Conservation (phyloP, 2,888 invertebrate genomes). For the Ditula angustiorana region DNA sequence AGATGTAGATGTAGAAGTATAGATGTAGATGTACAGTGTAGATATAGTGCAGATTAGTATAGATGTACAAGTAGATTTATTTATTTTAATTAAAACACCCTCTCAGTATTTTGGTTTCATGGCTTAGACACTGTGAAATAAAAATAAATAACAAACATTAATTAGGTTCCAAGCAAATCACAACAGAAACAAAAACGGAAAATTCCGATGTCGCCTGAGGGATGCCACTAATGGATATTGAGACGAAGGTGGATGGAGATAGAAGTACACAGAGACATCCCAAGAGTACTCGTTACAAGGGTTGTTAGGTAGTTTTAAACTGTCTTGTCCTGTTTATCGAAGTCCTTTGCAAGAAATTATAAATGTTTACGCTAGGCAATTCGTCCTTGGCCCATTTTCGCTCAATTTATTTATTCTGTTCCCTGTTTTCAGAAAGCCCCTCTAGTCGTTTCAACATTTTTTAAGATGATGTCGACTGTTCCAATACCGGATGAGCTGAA, state of each 20-base stretch:
- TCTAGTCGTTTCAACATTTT: too few species aligned
- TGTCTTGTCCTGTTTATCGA: background rate
- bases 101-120: too few species aligned
- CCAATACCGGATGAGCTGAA: too few species aligned
- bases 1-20: too few species aligned
- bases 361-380: constrained; percentile 9
- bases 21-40: too few species aligned
- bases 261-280: background rate
- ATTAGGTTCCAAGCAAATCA: constrained; percentile 3
- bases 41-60: too few species aligned
- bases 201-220: constrained; percentile 6
- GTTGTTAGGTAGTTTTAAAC: constrained; percentile 13
- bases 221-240: constrained; percentile 18
- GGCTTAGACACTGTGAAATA: too few species aligned
- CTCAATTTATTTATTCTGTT: constrained; percentile 9
- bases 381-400: constrained; percentile 6
- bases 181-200: constrained; percentile 14
- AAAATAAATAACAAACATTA: background rate
- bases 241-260: background rate
- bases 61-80: too few species aligned
- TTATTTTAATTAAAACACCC: too few species aligned
- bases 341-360: constrained; percentile 5
- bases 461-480: too few species aligned
- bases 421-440: background rate
- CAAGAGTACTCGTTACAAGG: background rate